phyloP scores from a whole-genome alignment of 1,140 invertebrate genomes.

The Rhopalosiphum padi region DNA sequence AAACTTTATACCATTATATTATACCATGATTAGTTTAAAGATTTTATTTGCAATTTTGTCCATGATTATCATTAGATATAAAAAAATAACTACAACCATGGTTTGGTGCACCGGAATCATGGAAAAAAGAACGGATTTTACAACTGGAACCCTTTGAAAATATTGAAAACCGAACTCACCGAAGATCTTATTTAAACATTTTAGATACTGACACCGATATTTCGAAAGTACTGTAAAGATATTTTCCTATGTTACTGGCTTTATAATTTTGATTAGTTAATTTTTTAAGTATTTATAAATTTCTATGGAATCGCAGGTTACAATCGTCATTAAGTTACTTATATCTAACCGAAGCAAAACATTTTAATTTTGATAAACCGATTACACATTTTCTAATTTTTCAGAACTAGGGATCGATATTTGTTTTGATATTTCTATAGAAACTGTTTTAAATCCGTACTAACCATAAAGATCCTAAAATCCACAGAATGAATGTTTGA shows the following conservation, averaged over 20 bases:
- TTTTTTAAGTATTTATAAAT: background rate
- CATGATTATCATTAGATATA: background rate
- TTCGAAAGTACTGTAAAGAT: background rate
- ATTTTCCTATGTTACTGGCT: background rate
- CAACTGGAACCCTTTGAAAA: background rate
- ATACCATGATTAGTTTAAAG: background rate
- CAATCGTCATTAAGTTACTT: background rate
- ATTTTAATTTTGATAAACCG: no score
- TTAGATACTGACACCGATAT: background rate
- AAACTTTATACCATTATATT: background rate
- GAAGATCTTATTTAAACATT: background rate
- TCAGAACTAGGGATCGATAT: no score
- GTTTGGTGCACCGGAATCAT: background rate
- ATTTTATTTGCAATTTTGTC: background rate
- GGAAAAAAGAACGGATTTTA: background rate
- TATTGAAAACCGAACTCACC: no score
- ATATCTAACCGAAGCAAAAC: background rate
- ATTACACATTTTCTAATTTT: no score
- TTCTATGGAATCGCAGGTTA: background rate
- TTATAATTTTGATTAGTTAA: background rate
- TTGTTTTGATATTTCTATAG: no score
- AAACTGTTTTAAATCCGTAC: background rate
- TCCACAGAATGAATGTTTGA: background rate
- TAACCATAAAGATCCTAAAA: background rate
- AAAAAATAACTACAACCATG: background rate